phyloP scores from a whole-genome alignment of 2,113 vertebrate species.

The Tachycineta bicolor region DNA sequence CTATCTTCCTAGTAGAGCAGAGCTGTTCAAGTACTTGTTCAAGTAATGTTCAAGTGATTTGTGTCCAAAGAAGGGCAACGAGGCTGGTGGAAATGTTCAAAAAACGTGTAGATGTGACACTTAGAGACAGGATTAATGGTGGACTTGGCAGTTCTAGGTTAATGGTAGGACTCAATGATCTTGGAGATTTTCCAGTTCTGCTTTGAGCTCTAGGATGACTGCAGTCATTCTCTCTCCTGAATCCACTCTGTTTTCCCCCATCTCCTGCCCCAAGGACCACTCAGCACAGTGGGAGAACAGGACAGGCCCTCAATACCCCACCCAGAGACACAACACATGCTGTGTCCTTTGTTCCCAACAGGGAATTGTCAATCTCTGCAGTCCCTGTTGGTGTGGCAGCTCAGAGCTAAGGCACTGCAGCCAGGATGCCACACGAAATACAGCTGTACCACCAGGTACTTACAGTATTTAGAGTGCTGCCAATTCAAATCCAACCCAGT shows the following conservation, averaged over 20 bases:
- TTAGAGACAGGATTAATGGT: background rate
- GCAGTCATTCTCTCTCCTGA: background rate
- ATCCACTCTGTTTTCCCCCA: background rate
- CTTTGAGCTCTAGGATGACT: background rate
- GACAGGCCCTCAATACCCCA: accelerated
- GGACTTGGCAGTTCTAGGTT: background rate
- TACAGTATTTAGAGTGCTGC: background rate
- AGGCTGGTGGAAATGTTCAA: background rate
- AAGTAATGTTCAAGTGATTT: background rate
- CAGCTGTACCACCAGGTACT: background rate
- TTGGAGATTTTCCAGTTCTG: background rate
- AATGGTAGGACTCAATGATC: background rate
- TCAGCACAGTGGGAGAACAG: background rate
- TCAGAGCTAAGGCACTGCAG: background rate
- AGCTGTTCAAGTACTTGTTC: background rate
- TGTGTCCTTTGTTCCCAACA: accelerated
- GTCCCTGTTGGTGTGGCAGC: background rate
- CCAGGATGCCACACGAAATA: background rate
- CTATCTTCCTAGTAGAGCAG: background rate
- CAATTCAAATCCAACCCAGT: background rate
- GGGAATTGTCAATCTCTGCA: background rate
- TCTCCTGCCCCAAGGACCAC: background rate
- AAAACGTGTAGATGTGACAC: background rate
- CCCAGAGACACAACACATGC: accelerated
- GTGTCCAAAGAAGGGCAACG: background rate